phyloP scores from a whole-genome alignment of 2,888 invertebrate species.

The Nymphalis c-album region DNA sequence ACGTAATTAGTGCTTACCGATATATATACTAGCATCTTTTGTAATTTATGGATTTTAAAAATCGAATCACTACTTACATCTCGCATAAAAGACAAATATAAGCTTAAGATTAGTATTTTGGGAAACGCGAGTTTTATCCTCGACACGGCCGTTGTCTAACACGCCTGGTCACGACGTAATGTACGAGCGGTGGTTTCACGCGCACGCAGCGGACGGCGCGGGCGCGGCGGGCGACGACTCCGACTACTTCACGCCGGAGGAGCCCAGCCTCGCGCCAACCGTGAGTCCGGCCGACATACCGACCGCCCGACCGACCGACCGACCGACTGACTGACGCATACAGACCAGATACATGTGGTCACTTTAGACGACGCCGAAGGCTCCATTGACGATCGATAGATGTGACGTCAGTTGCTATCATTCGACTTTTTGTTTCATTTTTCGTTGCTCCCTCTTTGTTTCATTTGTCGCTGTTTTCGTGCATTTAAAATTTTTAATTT shows the following conservation, averaged over 20 bases:
- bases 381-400: neutral
- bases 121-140: neutral
- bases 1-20: too few species aligned
- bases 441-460: slow-evolving; percentile 1
- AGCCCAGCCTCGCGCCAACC: slow-evolving; percentile 76
- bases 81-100: too few species aligned
- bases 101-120: neutral
- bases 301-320: too few species aligned
- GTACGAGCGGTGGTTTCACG: slow-evolving; percentile 4
- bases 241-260: slow-evolving; percentile 90
- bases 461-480: neutral
- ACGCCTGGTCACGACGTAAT: neutral
- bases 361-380: neutral
- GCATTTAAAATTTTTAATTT: slow-evolving; percentile 19
- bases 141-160: neutral
- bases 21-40: too few species aligned
- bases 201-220: slow-evolving; percentile 50
- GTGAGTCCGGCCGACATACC: neutral
- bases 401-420: slow-evolving; percentile 11
- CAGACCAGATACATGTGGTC: neutral
- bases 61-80: too few species aligned
- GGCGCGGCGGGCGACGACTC: slow-evolving; percentile 85
- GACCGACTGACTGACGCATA: too few species aligned
- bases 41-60: too few species aligned
- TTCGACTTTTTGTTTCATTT: slow-evolving; percentile 4